Conservation (phyloP, 92 coral and sea anemone species). For the Desmophyllum pertusum region DNA sequence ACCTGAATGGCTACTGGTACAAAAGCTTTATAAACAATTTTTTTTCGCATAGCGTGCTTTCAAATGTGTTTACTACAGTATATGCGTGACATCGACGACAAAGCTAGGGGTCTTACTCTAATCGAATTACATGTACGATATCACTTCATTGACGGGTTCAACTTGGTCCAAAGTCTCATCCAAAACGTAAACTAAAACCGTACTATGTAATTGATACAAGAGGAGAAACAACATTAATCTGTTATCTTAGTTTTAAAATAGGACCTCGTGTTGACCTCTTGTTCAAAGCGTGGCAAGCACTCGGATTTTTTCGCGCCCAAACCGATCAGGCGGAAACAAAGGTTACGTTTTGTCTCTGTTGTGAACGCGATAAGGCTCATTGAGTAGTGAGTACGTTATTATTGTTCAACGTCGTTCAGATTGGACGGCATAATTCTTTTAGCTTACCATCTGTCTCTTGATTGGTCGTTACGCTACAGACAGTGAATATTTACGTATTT, state of each 20-base stretch:
- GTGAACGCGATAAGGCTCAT: not conserved
- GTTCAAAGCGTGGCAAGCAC: not conserved
- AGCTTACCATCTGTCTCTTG: slow-evolving; percentile 1
- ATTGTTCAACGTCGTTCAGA: not conserved
- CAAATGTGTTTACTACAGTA: not conserved
- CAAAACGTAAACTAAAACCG: too few relatives aligned
- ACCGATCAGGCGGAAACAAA: not conserved
- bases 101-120: too few relatives aligned
- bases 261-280: not conserved
- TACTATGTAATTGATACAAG: too few relatives aligned
- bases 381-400: not conserved
- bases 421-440: not conserved
- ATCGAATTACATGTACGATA: too few relatives aligned
- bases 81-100: not conserved
- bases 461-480: not conserved
- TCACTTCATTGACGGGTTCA: not conserved
- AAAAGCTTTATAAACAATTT: too few relatives aligned
- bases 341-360: too few relatives aligned
- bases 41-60: not conserved
- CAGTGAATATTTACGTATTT: not conserved
- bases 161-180: too few relatives aligned
- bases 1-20: not conserved
- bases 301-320: not conserved
- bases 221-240: not conserved
- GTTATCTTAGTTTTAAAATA: not conserved